Evolutionary conservation across 92 coral and sea anemone genomes (phyloP).

Genomic region (Umimayanthus kanabou): DNA sequence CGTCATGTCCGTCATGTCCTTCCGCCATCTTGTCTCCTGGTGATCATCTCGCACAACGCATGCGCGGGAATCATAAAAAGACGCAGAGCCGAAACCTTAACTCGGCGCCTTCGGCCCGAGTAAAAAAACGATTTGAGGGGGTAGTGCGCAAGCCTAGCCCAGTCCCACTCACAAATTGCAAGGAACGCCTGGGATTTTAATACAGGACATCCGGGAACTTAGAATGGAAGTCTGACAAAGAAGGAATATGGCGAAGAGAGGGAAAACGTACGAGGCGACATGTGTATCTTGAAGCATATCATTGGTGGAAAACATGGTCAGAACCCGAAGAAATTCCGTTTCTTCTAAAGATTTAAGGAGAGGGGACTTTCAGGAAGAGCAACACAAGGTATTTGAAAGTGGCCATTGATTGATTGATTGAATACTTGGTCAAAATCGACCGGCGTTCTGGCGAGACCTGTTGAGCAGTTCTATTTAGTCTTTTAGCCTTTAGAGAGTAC

Average conservation of each 20-base stretch:
- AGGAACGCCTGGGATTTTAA: not conserved
- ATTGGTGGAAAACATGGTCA: slow-evolving; percentile 28
- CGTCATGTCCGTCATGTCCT: too few species aligned
- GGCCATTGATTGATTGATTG: slow-evolving; percentile 4
- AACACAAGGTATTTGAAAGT: slow-evolving; percentile 20
- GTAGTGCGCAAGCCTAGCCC: not conserved
- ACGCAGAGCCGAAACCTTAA: too few species aligned
- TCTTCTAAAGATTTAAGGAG: not conserved
- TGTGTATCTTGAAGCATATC: slow-evolving; percentile 3
- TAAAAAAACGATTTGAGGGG: too few species aligned
- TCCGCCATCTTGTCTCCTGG: too few species aligned
- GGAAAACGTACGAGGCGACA: not conserved
- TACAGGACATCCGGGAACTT: slow-evolving; percentile 31
- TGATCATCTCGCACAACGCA: too few species aligned
- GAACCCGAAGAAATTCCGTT: slow-evolving; percentile 10
- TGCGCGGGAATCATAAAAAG: too few species aligned
- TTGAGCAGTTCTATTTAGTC: not conserved
- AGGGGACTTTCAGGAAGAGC: slow-evolving; percentile 1
- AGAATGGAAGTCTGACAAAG: slow-evolving; percentile 24
- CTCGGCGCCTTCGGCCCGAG: too few species aligned
- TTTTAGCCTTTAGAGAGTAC: not conserved
- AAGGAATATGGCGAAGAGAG: not conserved
- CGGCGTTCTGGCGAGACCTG: slow-evolving; percentile 13
- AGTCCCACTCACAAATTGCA: not conserved
- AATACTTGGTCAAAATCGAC: not conserved